Percentiles rank a stretch among this genome's conserved stretches.
phyloP scores from a whole-genome alignment of 2,113 vertebrate genomes.

The Protobothrops flavoviridis region DNA sequence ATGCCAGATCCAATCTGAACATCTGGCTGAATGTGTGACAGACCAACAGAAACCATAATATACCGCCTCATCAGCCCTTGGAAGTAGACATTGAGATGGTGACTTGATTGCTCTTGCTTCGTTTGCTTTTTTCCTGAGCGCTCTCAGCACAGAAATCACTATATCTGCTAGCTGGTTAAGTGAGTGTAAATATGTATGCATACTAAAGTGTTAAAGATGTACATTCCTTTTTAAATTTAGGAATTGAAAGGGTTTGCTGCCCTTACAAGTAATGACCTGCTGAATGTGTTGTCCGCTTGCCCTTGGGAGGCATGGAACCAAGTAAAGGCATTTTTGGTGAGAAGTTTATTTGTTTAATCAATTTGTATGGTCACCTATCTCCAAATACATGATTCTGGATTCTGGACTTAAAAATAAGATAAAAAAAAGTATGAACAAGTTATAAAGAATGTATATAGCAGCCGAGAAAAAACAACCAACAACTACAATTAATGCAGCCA shows the following conservation, averaged over 20 bases:
- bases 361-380: neutral
- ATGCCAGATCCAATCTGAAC: neutral
- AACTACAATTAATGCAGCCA: neutral
- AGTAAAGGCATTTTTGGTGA: neutral
- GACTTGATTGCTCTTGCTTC: neutral
- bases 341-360: neutral
- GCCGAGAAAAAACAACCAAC: neutral
- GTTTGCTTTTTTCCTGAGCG: neutral
- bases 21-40: neutral
- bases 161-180: neutral
- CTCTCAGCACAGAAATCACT: neutral
- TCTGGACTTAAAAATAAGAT: neutral
- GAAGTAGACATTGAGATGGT: neutral
- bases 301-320: neutral
- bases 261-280: neutral
- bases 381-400: neutral
- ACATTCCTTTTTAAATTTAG: neutral
- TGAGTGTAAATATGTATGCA: neutral
- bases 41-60: neutral
- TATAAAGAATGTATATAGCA: neutral
- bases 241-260: neutral
- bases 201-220: neutral
- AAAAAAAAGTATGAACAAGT: neutral
- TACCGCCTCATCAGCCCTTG: neutral
- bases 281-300: neutral